These are phyloP conservation scores for Syncerus caffer DNA, from an alignment of 2,797 vertebrate genomes.

Conservation along the genomic window DNA sequence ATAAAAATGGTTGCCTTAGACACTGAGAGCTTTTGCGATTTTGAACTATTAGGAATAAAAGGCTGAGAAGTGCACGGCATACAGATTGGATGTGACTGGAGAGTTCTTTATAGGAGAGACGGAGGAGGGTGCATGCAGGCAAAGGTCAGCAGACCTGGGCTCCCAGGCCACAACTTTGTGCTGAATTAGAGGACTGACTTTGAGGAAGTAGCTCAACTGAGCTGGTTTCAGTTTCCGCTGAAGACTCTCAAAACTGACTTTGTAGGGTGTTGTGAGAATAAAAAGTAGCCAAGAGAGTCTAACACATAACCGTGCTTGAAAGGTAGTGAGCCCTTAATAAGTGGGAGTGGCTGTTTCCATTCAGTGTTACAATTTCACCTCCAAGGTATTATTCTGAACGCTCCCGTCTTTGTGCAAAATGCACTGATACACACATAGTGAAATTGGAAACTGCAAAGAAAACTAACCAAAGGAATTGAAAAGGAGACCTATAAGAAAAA, in stretches of 20 bases:
- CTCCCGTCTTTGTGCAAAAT: not conserved
- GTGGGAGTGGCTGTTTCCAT: not conserved
- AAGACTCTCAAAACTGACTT: not conserved
- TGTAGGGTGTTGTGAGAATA: not conserved
- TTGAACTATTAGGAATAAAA: not conserved
- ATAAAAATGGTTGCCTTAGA: not conserved
- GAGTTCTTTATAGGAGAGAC: not conserved
- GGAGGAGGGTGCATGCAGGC: fast-evolving
- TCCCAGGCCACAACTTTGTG: not conserved
- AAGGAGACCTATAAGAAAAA: not conserved
- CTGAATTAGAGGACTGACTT: not conserved
- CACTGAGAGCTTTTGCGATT: not conserved
- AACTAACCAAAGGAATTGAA: not conserved
- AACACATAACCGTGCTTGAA: not conserved
- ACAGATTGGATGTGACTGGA: not conserved
- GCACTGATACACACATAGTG: not conserved
- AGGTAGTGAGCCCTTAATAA: not conserved
- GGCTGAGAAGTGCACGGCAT: fast-evolving
- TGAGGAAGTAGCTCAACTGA: not conserved
- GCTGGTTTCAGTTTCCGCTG: not conserved
- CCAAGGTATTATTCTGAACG: not conserved
- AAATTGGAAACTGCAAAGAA: slow-evolving; percentile 7
- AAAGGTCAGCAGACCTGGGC: not conserved
- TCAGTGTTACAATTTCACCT: not conserved
- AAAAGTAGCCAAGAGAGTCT: not conserved